Percentiles rank a stretch among this genome's conserved stretches.
Evolutionary conservation across 2,113 vertebrate species (phyloP).

Genomic region (Mesocricetus auratus): DNA sequence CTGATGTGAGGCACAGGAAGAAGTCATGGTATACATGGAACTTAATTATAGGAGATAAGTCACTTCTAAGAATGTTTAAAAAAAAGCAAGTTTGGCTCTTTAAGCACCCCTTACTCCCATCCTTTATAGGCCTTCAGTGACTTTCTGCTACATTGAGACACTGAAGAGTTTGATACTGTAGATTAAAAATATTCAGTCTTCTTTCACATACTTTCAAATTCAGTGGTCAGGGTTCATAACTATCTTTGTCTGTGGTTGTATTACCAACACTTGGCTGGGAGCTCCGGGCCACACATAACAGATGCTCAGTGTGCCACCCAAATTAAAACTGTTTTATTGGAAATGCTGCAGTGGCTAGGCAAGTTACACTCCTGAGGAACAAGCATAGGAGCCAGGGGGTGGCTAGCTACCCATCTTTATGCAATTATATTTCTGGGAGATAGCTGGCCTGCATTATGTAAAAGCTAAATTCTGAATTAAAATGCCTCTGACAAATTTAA

Average conservation of each 20-base stretch:
- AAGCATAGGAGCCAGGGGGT: background rate
- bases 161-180: constrained; percentile 27
- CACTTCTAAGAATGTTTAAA: background rate
- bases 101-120: background rate
- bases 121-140: background rate
- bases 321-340: background rate
- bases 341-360: background rate
- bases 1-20: constrained; percentile 65
- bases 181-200: background rate
- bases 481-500: constrained; percentile 61
- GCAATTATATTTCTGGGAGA: background rate
- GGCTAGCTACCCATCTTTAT: background rate
- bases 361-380: background rate
- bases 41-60: constrained; percentile 1
- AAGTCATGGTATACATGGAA: background rate
- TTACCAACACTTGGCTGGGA: background rate
- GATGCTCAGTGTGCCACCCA: background rate
- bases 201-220: background rate
- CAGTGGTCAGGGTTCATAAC: background rate
- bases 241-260: background rate
- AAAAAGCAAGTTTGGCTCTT: constrained; percentile 13
- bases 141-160: constrained; percentile 28
- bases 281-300: background rate
- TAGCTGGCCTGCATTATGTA: constrained; percentile 15
- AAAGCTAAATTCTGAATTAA: constrained; percentile 65